Base-by-base conservation (phyloP, 2,797 vertebrate genomes). In the Novumbra hubbsi region DNA sequence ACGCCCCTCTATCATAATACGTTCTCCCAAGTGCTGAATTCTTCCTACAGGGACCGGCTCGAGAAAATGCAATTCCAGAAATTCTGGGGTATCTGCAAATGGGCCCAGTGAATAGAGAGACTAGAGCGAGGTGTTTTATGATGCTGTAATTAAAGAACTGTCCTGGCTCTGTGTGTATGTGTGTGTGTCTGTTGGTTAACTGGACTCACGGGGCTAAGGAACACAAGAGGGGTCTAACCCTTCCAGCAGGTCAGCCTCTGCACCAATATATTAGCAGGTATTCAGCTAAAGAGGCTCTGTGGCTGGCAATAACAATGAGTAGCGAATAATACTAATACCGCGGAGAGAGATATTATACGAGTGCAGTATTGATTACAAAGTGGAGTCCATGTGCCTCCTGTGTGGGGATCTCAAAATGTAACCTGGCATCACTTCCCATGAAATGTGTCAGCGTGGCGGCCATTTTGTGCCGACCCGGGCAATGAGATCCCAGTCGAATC, bases 1-100 rank as follows among this genome's bases (percentile, higher is more conserved):
- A 4, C 28, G 11, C 4, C 17, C 8, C 27, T 17, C 28, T 49
- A 19, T 32, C 71, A 28, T 74, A n/a, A 81, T 80, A 81, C 81
- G 82, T 81, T 79, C 78, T 75, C 77, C 71, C 78, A 45, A 83
- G 83, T 84, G 83, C 85, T 84, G 82, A 86, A 91, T 90, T 89
- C 86, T 83, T 81, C 63, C 72, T 8, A 82, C 76, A 88, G 80
- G 66, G 64, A 70, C 55, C 24, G 8, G 24, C 21, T 86, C 70
- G 72, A 83, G 64, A 80, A 81, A 74, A 79, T 77, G 84, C 84
- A 77, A 72, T 85, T 78, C 76, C 24, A 85, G 84, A 87, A 87
- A 86, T 81, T 76, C 76, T 77, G 78, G 38, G 71, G 80, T 83
- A 88, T 87, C 84, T 87, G 88, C 68, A 78, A 73, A 79, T 21